Conservation (phyloP, 2,888 invertebrate species). For the Bruchidius siliquastri region DNA sequence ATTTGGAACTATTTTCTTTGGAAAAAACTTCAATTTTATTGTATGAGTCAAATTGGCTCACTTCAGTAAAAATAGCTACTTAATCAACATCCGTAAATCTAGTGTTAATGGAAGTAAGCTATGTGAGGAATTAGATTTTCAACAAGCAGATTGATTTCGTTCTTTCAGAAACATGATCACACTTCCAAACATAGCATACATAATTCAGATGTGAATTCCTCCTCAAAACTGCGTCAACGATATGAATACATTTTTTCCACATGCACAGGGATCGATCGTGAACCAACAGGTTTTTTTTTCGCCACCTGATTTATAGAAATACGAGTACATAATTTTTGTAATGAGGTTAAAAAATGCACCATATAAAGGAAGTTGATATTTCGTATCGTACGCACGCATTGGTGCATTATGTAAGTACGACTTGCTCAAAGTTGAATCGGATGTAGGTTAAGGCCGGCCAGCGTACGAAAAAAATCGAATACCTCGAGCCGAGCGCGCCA, state of each 20-base stretch:
- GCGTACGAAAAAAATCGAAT: conserved; percentile 18
- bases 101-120: too few relatives aligned
- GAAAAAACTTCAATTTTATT: too few relatives aligned
- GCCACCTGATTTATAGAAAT: not conserved
- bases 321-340: conserved; percentile 28
- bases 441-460: conserved; percentile 42
- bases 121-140: too few relatives aligned
- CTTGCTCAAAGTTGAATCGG: conserved; percentile 35
- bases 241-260: not conserved
- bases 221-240: not conserved
- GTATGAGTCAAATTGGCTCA: too few relatives aligned
- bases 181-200: too few relatives aligned
- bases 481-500: conserved; percentile 7
- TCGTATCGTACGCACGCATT: conserved; percentile 27
- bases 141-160: too few relatives aligned
- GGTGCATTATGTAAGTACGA: conserved; percentile 34
- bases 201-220: too few relatives aligned
- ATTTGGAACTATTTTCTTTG: too few relatives aligned
- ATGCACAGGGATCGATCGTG: not conserved
- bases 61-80: too few relatives aligned
- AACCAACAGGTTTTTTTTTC: not conserved
- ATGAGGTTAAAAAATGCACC: conserved; percentile 31
- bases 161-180: too few relatives aligned
- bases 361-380: conserved; percentile 42
- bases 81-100: too few relatives aligned